phyloP scores from a whole-genome alignment of 2,797 vertebrate genomes.

The Poeciliopsis presidionis region DNA sequence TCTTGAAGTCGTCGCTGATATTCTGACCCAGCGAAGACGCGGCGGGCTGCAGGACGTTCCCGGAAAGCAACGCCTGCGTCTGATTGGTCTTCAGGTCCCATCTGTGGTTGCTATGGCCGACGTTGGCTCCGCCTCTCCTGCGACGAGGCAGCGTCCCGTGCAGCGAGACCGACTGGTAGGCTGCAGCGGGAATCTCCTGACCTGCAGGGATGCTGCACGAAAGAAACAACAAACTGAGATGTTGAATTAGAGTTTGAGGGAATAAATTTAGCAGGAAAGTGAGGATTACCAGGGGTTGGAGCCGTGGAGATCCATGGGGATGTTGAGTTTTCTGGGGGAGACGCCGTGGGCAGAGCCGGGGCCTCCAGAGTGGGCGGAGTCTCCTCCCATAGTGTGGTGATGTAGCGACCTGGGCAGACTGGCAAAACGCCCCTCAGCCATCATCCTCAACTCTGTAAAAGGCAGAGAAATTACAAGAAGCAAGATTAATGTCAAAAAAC shows the following conservation, averaged over 20 bases:
- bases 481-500: background rate
- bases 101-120: conserved; percentile 45
- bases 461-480: background rate
- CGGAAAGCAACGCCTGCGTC: conserved; percentile 20
- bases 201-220: conserved; percentile 45
- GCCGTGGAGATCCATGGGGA: conserved; percentile 94
- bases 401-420: conserved; percentile 89
- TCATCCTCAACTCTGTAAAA: conserved; percentile 87
- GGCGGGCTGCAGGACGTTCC: conserved; percentile 64
- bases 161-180: conserved; percentile 88
- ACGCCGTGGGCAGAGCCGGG: conserved; percentile 78
- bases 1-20: conserved; percentile 82
- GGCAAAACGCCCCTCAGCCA: conserved; percentile 94
- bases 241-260: background rate
- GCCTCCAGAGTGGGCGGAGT: conserved; percentile 47
- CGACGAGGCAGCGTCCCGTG: conserved; percentile 95
- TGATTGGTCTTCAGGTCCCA: conserved; percentile 70
- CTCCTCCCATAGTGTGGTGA: conserved; percentile 64
- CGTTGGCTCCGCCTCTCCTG: conserved; percentile 81
- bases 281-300: conserved; percentile 77
- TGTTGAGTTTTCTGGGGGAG: conserved; percentile 77
- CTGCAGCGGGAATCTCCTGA: conserved; percentile 61
- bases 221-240: background rate
- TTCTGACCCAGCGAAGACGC: conserved; percentile 80
- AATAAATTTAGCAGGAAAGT: background rate